These are phyloP conservation scores for Phengaris alcon DNA, from an alignment of 2,888 invertebrate genomes.

Conservation along the genomic window DNA sequence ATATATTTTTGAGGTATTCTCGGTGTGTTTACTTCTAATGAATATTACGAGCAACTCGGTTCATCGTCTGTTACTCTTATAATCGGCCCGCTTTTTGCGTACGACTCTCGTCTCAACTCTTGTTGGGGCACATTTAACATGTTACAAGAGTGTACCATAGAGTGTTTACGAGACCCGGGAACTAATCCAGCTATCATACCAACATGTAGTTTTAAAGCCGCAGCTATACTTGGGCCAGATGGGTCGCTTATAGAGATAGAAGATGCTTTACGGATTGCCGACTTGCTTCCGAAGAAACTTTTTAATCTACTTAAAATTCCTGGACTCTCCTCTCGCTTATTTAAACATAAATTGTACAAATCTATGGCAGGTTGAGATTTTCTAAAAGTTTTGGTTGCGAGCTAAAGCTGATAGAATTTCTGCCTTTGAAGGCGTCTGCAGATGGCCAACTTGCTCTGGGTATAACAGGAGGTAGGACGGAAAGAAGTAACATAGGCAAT, in stretches of 20 bases:
- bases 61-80: constrained; percentile 78
- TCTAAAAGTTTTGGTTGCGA: constrained; percentile 82
- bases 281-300: constrained; percentile 81
- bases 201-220: constrained; percentile 85
- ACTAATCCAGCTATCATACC: constrained; percentile 85
- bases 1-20: constrained; percentile 61
- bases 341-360: constrained; percentile 78
- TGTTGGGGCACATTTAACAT: constrained; percentile 76
- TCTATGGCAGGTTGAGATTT: constrained; percentile 80
- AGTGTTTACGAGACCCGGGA: constrained; percentile 81
- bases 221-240: constrained; percentile 81
- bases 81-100: constrained; percentile 81
- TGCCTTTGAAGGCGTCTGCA: constrained; percentile 81
- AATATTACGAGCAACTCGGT: constrained; percentile 62
- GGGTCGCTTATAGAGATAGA: constrained; percentile 81
- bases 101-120: constrained; percentile 71
- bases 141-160: constrained; percentile 80
- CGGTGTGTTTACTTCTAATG: constrained; percentile 50
- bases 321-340: constrained; percentile 76
- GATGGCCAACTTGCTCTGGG: constrained; percentile 89
- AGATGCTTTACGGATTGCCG: constrained; percentile 83
- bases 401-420: constrained; percentile 82
- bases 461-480: constrained; percentile 86
- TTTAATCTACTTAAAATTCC: constrained; percentile 76
- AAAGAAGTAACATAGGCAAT: constrained; percentile 83